Evolutionary conservation across 1,140 invertebrate genomes (phyloP).

Genomic region (Melanaphis sacchari): DNA sequence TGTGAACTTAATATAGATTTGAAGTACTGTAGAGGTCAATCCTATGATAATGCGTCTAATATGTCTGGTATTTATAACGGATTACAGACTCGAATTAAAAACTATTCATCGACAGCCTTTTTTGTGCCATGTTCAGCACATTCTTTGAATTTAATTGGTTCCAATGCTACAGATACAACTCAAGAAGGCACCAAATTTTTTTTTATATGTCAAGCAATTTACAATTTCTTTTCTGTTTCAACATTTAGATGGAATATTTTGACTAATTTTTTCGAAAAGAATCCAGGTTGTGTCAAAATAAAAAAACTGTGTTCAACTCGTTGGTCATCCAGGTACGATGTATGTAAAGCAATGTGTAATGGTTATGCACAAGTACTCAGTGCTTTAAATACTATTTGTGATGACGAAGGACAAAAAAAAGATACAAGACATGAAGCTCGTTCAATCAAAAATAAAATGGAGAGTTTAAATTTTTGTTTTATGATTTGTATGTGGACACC

Average conservation of each 20-base stretch:
- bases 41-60: constrained; percentile 62
- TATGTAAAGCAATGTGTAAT: constrained; percentile 51
- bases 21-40: constrained; percentile 59
- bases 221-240: constrained; percentile 60
- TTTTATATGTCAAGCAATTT: constrained; percentile 59
- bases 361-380: constrained; percentile 32
- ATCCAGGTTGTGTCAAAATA: constrained; percentile 13
- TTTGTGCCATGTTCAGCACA: constrained; percentile 62
- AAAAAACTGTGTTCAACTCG: constrained; percentile 55
- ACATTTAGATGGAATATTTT: constrained; percentile 60
- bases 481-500: constrained; percentile 57
- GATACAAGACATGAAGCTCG: constrained; percentile 49
- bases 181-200: constrained; percentile 40
- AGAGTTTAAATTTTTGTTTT: constrained; percentile 58
- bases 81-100: constrained; percentile 62
- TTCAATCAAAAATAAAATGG: constrained; percentile 53
- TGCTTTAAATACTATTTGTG: constrained; percentile 44
- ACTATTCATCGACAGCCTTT: constrained; percentile 60
- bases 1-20: constrained; percentile 33
- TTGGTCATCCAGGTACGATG: constrained; percentile 59
- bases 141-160: constrained; percentile 53
- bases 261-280: constrained; percentile 25
- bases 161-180: constrained; percentile 61
- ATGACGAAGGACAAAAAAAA: constrained; percentile 57
- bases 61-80: constrained; percentile 62